Conservation (phyloP, 2,113 vertebrate species). For the Psophia crepitans region DNA sequence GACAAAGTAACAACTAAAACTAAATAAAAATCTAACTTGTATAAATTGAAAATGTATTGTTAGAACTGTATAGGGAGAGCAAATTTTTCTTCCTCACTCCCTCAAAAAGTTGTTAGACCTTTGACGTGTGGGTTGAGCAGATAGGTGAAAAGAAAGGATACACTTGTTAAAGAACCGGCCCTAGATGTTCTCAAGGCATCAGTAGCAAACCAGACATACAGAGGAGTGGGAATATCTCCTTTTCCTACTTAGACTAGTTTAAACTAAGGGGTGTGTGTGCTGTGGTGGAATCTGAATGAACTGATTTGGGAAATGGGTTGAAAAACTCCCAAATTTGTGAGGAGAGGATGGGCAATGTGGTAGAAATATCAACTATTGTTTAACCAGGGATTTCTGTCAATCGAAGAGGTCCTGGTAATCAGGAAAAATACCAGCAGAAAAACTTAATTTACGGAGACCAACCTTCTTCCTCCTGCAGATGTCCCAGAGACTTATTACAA, state of each 20-base stretch:
- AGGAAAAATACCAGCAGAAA: neutral
- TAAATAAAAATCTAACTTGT: too few relatives aligned
- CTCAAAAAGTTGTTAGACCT: neutral
- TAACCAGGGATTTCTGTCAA: neutral
- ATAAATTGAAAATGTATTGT: neutral
- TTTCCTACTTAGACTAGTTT: neutral
- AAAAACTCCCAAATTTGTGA: neutral
- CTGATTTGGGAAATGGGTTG: neutral
- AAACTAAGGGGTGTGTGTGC: neutral
- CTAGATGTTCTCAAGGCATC: neutral
- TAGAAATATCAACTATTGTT: neutral
- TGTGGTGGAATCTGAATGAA: neutral
- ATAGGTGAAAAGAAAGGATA: neutral
- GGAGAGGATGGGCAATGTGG: neutral
- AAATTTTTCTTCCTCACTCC: too few relatives aligned
- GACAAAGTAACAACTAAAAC: neutral
- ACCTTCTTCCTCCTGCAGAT: neutral
- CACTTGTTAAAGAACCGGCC: neutral
- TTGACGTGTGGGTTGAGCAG: neutral
- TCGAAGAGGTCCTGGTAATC: rapidly evolving
- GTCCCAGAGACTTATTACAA: neutral
- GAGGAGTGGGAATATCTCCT: neutral
- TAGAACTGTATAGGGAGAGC: neutral
- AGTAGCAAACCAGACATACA: neutral
- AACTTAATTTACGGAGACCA: neutral